These are phyloP conservation scores for Willisornis vidua DNA, from an alignment of 2,113 vertebrate genomes.

Conservation along the genomic window DNA sequence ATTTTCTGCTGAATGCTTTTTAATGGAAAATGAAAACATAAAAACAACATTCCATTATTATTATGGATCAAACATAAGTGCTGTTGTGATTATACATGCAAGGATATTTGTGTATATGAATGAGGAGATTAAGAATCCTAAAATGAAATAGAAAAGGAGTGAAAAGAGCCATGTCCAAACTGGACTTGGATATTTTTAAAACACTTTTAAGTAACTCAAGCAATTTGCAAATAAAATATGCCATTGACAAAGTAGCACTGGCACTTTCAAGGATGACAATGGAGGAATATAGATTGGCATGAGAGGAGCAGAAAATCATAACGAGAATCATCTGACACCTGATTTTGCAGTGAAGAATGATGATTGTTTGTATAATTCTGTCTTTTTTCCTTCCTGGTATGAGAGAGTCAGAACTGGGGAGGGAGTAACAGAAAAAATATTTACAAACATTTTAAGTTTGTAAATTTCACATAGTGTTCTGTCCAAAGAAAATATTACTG, in stretches of 20 bases:
- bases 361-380: background rate
- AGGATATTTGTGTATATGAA: background rate
- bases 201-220: background rate
- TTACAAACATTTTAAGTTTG: background rate
- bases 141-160: slow-evolving; percentile 21
- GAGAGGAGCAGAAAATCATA: background rate
- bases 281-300: background rate
- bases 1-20: background rate
- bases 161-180: slow-evolving; percentile 26
- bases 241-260: background rate
- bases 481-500: slow-evolving; percentile 68
- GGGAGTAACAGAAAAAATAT: slow-evolving; percentile 34
- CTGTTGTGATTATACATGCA: background rate
- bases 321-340: slow-evolving; percentile 7
- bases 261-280: background rate
- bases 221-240: background rate
- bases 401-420: background rate
- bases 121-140: background rate
- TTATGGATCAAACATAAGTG: slow-evolving; percentile 27
- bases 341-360: slow-evolving; percentile 14
- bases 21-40: background rate
- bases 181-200: background rate
- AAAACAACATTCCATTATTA: background rate
- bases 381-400: background rate
- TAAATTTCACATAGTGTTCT: slow-evolving; percentile 19